These are phyloP conservation scores for Spondyliosoma cantharus DNA, from an alignment of 2,797 vertebrate species.

Conservation along the genomic window DNA sequence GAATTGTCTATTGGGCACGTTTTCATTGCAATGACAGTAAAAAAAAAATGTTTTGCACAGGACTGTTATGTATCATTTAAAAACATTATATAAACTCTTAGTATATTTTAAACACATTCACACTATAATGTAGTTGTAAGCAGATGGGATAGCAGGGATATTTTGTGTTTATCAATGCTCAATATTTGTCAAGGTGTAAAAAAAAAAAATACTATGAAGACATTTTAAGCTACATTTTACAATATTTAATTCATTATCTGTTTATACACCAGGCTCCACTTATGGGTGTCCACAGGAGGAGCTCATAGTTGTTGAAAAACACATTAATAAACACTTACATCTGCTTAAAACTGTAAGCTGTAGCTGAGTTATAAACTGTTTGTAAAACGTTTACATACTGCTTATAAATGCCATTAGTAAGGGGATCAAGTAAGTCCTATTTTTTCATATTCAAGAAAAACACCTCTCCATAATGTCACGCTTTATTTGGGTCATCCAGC, in stretches of 20 bases:
- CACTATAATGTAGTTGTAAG: neutral
- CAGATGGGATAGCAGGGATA: neutral
- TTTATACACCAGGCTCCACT: neutral
- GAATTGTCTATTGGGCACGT: too few relatives aligned
- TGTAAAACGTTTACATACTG: conserved; percentile 5
- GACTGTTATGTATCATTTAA: neutral
- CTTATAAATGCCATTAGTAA: neutral
- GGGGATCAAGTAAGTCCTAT: neutral
- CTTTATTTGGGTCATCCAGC: conserved; percentile 19
- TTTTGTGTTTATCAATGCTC: neutral
- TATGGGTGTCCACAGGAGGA: neutral
- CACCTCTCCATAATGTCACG: conserved; percentile 10
- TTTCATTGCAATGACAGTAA: too few relatives aligned
- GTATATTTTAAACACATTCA: neutral
- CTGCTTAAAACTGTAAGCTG: neutral
- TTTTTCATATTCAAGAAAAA: conserved; percentile 22
- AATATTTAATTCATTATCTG: neutral
- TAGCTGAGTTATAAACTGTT: neutral
- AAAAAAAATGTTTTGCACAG: too few relatives aligned
- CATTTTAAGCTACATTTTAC: neutral
- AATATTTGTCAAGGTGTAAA: neutral
- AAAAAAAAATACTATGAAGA: neutral
- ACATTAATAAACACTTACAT: neutral
- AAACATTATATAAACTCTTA: conserved; percentile 9
- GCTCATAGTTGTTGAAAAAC: neutral